Base-by-base conservation (phyloP, 1,140 invertebrate species). In the Dreissena rostriformis region DNA sequence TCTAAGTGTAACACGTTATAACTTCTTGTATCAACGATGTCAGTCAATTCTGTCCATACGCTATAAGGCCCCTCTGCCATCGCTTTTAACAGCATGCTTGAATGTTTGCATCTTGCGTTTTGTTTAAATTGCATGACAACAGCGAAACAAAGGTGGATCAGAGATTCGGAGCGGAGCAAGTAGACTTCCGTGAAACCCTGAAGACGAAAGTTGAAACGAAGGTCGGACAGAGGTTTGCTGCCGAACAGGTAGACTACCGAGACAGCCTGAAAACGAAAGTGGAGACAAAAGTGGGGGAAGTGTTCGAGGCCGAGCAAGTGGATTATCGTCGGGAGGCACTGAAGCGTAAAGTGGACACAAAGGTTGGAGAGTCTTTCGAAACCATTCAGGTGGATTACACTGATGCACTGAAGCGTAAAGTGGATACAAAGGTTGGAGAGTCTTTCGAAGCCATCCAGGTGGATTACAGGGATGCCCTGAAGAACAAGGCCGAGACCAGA, bases 181-280 rank as follows among this genome's bases (percentile, higher is more conserved):
- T 84, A 6, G 91, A 92, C 66, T 92, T 90, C 72, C 82, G 90
- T 57, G 78, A 83, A 17, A 70, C 82, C 53, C 87, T 92, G 6
- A 87, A 89, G 65, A 88, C 88, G 12, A 86, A 91, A 89, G 91
- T 92, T n/a, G 71, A 86, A 66, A 86, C 84, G 2, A 80, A 80
- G 66, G 84, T 82, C 12, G 78, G 71, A 28, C 39, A 74, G 52
- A 53, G 66, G 11, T 73, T 82, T 11, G 75, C 85, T 53, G 82
- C 73, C 22, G 89, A 90, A 52, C 87, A 90, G 67, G 82, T 86
- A 5, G 91, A 92, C 66, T 92, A 90, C 68, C 83, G 90, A 57
- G 78, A 83, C 15, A 70, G 80, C 57, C 86, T 92, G 6, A 87
- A 89, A 68, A 88, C 88, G 12, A 86, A 91, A 89, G 91, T 92